Evolutionary conservation across 2,113 vertebrate species (phyloP).

Genomic region (Thomomys bottae): DNA sequence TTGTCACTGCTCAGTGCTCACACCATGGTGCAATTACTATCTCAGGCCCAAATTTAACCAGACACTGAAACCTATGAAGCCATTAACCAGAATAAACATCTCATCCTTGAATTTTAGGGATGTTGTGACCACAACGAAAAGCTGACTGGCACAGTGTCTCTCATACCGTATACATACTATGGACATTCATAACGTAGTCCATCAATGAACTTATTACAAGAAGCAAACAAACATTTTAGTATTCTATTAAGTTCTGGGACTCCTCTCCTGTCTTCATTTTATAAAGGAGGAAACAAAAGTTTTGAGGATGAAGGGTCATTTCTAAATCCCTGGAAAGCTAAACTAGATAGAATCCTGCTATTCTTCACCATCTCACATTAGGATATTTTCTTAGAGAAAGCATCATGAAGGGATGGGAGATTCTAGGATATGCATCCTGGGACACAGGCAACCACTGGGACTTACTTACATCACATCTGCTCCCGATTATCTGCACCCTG

Average conservation of each 20-base stretch:
- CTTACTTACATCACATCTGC: neutral
- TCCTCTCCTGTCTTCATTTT: neutral
- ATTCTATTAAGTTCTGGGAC: neutral
- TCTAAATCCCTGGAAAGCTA: neutral
- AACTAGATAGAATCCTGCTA: neutral
- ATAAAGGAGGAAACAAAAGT: neutral
- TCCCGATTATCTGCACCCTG: neutral
- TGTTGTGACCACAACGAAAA: neutral
- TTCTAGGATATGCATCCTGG: rapidly evolving
- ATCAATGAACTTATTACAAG: neutral
- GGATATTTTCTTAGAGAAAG: neutral
- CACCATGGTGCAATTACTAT: neutral
- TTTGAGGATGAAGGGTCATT: no score
- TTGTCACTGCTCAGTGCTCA: neutral
- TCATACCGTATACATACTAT: neutral
- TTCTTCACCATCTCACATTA: neutral
- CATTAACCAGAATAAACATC: neutral
- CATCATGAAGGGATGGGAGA: neutral
- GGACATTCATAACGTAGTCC: neutral
- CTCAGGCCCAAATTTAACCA: neutral
- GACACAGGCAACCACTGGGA: neutral
- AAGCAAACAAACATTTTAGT: no score
- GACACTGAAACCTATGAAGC: neutral
- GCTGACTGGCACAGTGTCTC: neutral
- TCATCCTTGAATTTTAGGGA: neutral